phyloP scores from a whole-genome alignment of 2,797 vertebrate genomes.

The Microctenopoma lineatum region DNA sequence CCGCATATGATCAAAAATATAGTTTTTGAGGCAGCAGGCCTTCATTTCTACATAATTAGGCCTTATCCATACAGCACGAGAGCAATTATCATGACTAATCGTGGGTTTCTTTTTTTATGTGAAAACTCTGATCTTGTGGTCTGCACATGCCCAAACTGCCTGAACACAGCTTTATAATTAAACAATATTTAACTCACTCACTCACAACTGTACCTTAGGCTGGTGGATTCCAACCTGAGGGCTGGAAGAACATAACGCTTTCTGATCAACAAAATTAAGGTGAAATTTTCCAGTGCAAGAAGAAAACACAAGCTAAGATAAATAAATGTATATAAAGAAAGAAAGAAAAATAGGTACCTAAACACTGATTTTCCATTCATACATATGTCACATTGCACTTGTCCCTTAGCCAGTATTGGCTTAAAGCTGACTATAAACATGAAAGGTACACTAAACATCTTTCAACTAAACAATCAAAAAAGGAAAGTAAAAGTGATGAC shows the following conservation, averaged over 20 bases:
- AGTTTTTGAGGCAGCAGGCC: neutral
- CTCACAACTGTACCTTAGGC: neutral
- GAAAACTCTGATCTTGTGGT: constrained; percentile 12
- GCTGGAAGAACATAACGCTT: neutral
- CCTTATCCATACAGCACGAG: neutral
- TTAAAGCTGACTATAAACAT: no score
- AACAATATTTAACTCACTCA: constrained; percentile 12
- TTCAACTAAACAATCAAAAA: no score
- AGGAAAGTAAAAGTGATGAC: no score
- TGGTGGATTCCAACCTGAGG: neutral
- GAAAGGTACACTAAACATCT: no score
- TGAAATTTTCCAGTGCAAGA: no score
- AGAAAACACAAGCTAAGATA: no score
- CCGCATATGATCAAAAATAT: neutral
- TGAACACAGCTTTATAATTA: constrained; percentile 20
- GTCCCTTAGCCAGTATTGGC: no score
- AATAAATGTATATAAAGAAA: no score
- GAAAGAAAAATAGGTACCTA: no score
- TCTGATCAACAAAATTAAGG: no score
- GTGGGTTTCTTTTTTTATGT: neutral
- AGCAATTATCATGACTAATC: constrained; percentile 14
- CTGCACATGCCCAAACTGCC: neutral
- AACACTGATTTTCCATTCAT: no score
- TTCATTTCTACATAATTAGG: constrained; percentile 9
- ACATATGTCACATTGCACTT: no score